These are phyloP conservation scores for Malurus splendens DNA, from an alignment of 2,797 vertebrate species.

Conservation along the genomic window DNA sequence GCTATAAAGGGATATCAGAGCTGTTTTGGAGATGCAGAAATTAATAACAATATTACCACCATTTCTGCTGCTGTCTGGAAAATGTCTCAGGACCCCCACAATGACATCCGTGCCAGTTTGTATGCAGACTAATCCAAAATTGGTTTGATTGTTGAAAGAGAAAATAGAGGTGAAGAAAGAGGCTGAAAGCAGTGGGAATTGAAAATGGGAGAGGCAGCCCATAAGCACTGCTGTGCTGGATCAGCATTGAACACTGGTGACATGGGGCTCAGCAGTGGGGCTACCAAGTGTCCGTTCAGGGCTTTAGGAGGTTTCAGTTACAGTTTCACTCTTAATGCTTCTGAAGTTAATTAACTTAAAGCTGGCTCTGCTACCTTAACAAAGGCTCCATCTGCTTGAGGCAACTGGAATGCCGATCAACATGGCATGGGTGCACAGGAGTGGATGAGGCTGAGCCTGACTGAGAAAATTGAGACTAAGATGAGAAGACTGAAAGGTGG, in stretches of 20 bases:
- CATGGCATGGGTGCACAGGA: background rate
- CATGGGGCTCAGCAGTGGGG: background rate
- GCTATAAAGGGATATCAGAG: background rate
- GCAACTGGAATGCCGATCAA: background rate
- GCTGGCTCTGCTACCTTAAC: background rate
- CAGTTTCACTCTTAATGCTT: background rate
- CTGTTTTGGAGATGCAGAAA: background rate
- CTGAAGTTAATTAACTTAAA: background rate
- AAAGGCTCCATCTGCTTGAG: background rate
- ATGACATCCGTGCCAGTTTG: background rate
- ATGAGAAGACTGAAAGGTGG: background rate
- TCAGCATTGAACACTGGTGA: background rate
- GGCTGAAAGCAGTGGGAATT: background rate
- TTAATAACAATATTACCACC: background rate
- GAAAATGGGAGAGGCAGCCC: background rate
- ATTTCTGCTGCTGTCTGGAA: background rate
- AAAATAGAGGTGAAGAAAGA: background rate
- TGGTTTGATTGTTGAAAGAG: background rate
- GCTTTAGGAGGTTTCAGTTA: background rate
- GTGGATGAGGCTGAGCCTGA: background rate
- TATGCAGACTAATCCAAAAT: background rate
- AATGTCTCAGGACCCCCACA: background rate
- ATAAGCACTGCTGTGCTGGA: fast-evolving
- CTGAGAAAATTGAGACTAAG: background rate
- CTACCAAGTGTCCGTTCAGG: background rate